These are phyloP conservation scores for Apocrypta bakeri DNA, from an alignment of 1,140 invertebrate genomes.

Conservation along the genomic window DNA sequence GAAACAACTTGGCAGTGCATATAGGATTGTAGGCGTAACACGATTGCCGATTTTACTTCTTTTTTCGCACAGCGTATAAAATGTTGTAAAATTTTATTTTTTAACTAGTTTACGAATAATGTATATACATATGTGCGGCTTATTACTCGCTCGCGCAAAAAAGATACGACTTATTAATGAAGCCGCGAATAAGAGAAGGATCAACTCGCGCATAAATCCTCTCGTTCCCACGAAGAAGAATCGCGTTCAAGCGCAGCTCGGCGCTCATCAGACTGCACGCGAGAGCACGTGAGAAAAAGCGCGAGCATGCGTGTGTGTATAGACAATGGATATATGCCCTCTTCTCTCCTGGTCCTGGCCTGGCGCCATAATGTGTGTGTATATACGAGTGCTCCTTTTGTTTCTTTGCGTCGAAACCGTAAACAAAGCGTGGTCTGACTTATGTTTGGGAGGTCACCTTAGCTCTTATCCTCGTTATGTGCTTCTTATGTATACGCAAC, in stretches of 20 bases:
- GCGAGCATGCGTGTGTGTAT: constrained; percentile 46
- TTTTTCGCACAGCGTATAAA: too few species aligned
- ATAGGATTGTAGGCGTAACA: too few species aligned
- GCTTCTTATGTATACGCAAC: too few species aligned
- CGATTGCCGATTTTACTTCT: too few species aligned
- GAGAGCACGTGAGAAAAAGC: constrained; percentile 45
- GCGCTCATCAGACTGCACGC: constrained; percentile 4
- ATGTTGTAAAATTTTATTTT: too few species aligned
- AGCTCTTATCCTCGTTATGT: too few species aligned
- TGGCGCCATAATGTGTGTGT: neutral
- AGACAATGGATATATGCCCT: constrained; percentile 35
- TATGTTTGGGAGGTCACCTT: neutral
- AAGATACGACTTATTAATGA: constrained; percentile 25
- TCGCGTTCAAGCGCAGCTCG: constrained; percentile 5
- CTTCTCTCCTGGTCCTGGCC: neutral
- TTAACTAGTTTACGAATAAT: too few species aligned
- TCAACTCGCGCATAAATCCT: constrained; percentile 21
- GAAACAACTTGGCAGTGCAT: too few species aligned
- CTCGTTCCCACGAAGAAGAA: constrained; percentile 38
- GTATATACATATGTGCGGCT: too few species aligned
- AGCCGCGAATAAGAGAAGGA: constrained; percentile 31
- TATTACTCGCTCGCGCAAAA: constrained; percentile 13
- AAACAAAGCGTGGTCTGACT: too few species aligned
- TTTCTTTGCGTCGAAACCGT: neutral
- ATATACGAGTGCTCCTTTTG: neutral